Conservation (phyloP, 2,888 invertebrate species). For the Coelogynopora nodosa region DNA sequence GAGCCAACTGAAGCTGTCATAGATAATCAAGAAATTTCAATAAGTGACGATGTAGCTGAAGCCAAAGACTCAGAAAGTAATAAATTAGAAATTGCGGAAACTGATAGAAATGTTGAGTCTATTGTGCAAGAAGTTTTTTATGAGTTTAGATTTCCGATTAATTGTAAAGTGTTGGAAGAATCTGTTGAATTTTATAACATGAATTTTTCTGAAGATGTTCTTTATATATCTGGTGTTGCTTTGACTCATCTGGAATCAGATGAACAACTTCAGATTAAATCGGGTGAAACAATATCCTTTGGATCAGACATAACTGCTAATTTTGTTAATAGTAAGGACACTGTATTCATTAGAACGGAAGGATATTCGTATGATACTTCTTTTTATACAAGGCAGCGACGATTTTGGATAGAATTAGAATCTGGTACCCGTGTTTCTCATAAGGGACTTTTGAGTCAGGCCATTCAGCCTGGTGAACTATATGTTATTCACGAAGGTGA, state of each 20-base stretch:
- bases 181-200: constrained; percentile 5
- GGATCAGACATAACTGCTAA: not conserved
- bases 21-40: not conserved
- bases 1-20: not conserved
- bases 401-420: not conserved
- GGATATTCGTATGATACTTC: not conserved
- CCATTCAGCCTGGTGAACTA: not conserved
- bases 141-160: not conserved
- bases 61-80: too few relatives aligned
- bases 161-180: not conserved
- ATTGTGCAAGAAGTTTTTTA: not conserved
- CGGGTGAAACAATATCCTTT: not conserved
- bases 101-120: not conserved
- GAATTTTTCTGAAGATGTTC: not conserved
- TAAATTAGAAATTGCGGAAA: not conserved
- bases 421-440: not conserved
- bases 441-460: not conserved
- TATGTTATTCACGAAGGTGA: not conserved
- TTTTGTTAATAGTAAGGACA: not conserved
- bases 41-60: not conserved
- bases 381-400: not conserved
- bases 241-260: not conserved
- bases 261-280: not conserved
- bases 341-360: not conserved
- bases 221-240: not conserved